phyloP scores from a whole-genome alignment of 1,140 invertebrate species.

The Frieseomelitta varia region DNA sequence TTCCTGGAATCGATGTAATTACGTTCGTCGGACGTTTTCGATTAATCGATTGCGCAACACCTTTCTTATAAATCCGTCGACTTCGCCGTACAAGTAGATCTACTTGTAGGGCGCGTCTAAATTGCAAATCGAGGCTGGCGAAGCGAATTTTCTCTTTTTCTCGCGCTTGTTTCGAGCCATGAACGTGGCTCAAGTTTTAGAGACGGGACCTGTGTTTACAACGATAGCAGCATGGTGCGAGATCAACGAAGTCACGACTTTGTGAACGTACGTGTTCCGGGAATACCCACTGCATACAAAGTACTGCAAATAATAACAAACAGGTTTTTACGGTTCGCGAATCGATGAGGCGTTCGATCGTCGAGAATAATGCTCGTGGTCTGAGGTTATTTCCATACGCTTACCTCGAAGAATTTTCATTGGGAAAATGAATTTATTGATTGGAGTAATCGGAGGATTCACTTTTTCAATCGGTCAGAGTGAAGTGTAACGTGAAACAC shows the following conservation, averaged over 20 bases:
- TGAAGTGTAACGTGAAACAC: not conserved
- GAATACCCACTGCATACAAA: constrained; percentile 19
- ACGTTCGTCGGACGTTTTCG: not conserved
- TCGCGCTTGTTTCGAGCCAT: not conserved
- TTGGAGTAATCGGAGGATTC: not conserved
- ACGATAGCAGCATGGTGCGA: not conserved
- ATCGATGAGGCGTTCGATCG: not conserved
- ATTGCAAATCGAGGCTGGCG: not conserved
- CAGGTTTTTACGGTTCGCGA: not conserved
- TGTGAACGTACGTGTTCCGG: constrained; percentile 3
- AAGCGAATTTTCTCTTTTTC: not conserved
- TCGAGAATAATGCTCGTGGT: not conserved
- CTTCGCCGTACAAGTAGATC: not conserved
- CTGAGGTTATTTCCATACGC: not conserved
- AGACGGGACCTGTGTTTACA: not conserved
- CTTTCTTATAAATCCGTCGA: not conserved
- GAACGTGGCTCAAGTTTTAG: not conserved
- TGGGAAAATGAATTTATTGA: not conserved
- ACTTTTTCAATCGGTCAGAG: not conserved
- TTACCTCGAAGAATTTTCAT: no score
- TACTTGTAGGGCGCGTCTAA: no score
- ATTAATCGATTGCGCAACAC: constrained; percentile 18
- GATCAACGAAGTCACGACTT: constrained; percentile 21
- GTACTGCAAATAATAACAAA: constrained; percentile 6
- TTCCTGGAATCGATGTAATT: constrained; percentile 23